phyloP scores from a whole-genome alignment of 2,797 vertebrate genomes.

The Pseudochaenichthys georgianus region DNA sequence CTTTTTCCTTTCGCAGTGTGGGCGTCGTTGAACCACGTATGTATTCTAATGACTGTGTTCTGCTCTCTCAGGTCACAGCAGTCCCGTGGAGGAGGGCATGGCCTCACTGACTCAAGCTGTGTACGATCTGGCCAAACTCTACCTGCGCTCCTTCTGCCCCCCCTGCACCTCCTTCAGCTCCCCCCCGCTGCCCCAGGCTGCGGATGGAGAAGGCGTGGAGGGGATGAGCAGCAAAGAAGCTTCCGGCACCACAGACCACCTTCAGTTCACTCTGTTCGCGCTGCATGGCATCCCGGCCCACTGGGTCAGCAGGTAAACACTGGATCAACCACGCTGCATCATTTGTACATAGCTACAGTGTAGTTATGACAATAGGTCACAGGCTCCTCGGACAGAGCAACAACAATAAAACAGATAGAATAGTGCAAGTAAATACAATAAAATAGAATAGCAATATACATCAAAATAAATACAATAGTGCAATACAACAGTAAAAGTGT shows the following conservation, averaged over 20 bases:
- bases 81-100: conserved; percentile 87
- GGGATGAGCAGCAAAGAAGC: conserved; percentile 87
- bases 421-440: too few species aligned
- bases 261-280: conserved; percentile 95
- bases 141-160: conserved; percentile 86
- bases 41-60: background rate
- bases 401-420: too few species aligned
- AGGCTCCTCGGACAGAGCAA: too few species aligned
- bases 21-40: too few species aligned
- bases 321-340: background rate
- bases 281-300: conserved; percentile 91
- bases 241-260: conserved; percentile 91
- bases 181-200: conserved; percentile 26
- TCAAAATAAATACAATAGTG: too few species aligned
- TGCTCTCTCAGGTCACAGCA: conserved; percentile 79
- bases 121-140: conserved; percentile 90
- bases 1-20: too few species aligned
- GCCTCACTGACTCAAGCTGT: conserved; percentile 89
- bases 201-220: conserved; percentile 48
- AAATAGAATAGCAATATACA: too few species aligned
- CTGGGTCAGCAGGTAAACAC: conserved; percentile 94
- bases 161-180: conserved; percentile 78
- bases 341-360: too few species aligned
- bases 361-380: too few species aligned
- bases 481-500: too few species aligned